A percentile compares a stretch with the other conserved stretches of the same genome.
These are phyloP conservation scores for Myotis vivesi DNA, from an alignment of 2,797 vertebrate genomes.

Conservation along the genomic window DNA sequence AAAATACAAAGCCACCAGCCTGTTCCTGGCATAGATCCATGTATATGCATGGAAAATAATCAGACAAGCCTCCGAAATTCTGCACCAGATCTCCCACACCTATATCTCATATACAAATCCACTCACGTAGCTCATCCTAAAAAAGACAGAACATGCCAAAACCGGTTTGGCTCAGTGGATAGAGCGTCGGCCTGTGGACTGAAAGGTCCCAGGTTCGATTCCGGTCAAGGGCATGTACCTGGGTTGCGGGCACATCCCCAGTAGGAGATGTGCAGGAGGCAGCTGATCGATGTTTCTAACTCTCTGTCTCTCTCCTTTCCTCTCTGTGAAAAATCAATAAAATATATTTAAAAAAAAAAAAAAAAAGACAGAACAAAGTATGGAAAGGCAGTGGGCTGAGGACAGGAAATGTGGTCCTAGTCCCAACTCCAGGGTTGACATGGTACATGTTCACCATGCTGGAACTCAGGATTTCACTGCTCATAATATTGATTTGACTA, in stretches of 20 bases:
- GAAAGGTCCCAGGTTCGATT: too few relatives aligned
- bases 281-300: too few relatives aligned
- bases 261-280: too few relatives aligned
- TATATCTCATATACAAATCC: neutral
- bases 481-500: slow-evolving; percentile 11
- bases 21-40: neutral
- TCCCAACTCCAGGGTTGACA: neutral
- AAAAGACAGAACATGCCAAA: neutral
- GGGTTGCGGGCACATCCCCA: too few relatives aligned
- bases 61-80: neutral
- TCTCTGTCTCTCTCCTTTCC: too few relatives aligned
- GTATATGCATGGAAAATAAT: neutral
- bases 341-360: too few relatives aligned
- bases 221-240: too few relatives aligned
- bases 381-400: neutral
- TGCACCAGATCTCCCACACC: neutral
- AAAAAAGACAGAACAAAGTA: neutral
- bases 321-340: too few relatives aligned
- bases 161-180: too few relatives aligned
- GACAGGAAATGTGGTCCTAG: neutral
- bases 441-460: neutral
- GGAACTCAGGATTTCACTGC: neutral
- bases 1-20: neutral
- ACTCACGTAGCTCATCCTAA: neutral
- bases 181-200: too few relatives aligned